Evolutionary conservation across 2,797 vertebrate genomes (phyloP), one percentile per base, ranked within the genome.

Genomic region (Adrianichthys oophorus): DNA sequence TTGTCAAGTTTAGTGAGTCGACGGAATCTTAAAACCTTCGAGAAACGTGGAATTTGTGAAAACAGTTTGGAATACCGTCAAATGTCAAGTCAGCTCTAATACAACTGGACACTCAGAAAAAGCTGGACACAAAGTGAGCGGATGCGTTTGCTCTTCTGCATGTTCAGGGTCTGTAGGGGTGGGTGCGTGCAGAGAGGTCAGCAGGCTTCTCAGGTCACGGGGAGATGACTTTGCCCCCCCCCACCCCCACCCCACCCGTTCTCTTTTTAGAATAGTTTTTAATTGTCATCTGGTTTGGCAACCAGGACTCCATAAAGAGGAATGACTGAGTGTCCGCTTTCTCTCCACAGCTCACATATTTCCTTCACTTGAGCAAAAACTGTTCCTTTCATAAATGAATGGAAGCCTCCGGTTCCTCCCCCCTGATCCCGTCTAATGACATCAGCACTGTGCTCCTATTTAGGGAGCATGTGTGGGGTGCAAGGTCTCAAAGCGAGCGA

Each of bases 71-170:
- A 49, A 67, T 76, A 74, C 83, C 74, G 85, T 89, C 86, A 85
- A 80, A 88, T 21, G 43, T 75, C 82, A 83, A 87, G 89, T 80
- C 79, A 76, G 41, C 77, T 86, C 81, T 89, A 21, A 21, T 21
- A 21, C 19, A 86, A 90, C 88, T 90, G 85, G 76, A 62, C 4
- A 42, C 41, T 68, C 70, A 51, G 61, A 53, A 41, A 0, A 32
- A 72, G 78, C 80, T 82, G 74, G 82, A 74, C 62, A 73, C 65
- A 77, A 82, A 60, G 68, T 75, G 80, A 77, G 76, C 7, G 70
- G 47, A 61, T 66, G 54, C 67, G 72, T 88, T 83, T 82, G 77
- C 60, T 76, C 82, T 85, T 84, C 84, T 87, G 83, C 87, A 73
- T 81, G 76, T 60, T 66, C 48, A 63, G 59, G 69, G 68, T 56